Base-by-base conservation (phyloP, 1,140 invertebrate genomes). In the Pogonomyrmex barbatus region DNA sequence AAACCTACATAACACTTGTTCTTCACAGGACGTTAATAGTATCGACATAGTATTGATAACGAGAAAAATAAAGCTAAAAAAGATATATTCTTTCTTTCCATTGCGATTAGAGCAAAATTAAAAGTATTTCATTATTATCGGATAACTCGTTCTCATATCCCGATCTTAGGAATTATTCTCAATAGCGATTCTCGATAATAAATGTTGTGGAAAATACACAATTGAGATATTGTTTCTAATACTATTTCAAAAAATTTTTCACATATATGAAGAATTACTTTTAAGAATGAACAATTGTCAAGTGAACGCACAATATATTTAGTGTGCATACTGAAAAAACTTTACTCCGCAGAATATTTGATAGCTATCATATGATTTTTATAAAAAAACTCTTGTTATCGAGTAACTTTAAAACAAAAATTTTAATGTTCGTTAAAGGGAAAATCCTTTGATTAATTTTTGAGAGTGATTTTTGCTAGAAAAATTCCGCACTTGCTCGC, bases 1-100 rank as follows among this genome's bases (percentile, higher is more conserved):
- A 87, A 77, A 87, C 71, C 63, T 87, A 85, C 71, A 62, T 87
- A 85, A 82, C 77, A 87, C 60, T 75, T 85, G 65, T 77, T 45
- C 73, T 54, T 71, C 47, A 70, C 60, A 86, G 85, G 77, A 86
- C 54, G 67, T 75, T 84, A 67, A n/a, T 70, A 70, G 65, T 60
- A 58, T 86, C 52, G 60, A 70, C 42, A 39, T 76, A 9, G 24
- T 17, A 56, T 76, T 42, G 52, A 85, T 62, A 62, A 73, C 50
- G 42, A 47, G 47, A 36, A 58, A 45, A 65, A 52, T n/a, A 67
- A 42, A 63, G 9, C 42, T 76, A 63, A 71, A 45, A n/a, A 56
- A 79, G 14, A 79, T 17, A 52, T 79, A 62, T 77, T 63, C 14
- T 36, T 39, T 39, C 33, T 45, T 17, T 42, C 24, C 36, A 9